Conservation (phyloP, 2,797 vertebrate genomes). For the Micropoecilia bifurca region DNA sequence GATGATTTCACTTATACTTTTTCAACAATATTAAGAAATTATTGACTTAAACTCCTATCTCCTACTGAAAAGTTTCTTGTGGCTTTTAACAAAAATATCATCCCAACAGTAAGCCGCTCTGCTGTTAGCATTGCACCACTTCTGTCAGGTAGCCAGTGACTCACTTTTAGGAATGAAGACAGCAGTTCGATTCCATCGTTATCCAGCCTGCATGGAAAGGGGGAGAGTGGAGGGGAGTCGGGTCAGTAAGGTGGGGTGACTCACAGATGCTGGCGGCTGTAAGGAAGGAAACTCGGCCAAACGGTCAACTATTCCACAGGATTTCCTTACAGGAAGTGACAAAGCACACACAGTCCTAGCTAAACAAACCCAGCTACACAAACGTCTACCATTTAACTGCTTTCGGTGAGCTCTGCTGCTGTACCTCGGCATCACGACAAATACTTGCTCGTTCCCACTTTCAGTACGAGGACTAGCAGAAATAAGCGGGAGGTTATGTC, state of each 20-base stretch:
- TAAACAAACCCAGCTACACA: slow-evolving; percentile 56
- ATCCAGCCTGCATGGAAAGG: slow-evolving; percentile 85
- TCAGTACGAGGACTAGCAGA: slow-evolving; percentile 58
- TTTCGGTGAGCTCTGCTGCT: slow-evolving; percentile 17
- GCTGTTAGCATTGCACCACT: slow-evolving; percentile 33
- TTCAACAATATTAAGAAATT: too few species aligned
- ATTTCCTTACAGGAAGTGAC: slow-evolving; percentile 81
- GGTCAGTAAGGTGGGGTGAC: slow-evolving; percentile 61
- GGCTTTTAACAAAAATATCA: slow-evolving; percentile 14
- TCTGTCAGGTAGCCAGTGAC: slow-evolving; percentile 50
- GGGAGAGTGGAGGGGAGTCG: background rate
- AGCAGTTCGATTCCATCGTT: slow-evolving; percentile 94
- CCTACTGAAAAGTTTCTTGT: background rate
- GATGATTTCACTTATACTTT: too few species aligned
- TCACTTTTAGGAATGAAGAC: slow-evolving; percentile 94
- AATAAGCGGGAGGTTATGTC: slow-evolving; percentile 24
- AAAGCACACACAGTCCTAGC: slow-evolving; percentile 62
- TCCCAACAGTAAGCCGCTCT: slow-evolving; percentile 32
- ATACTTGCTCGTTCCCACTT: slow-evolving; percentile 58
- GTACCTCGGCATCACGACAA: slow-evolving; percentile 61
- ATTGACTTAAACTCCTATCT: too few species aligned
- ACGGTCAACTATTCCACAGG: slow-evolving; percentile 81
- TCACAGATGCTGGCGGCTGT: slow-evolving; percentile 57
- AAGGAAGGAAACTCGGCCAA: slow-evolving; percentile 76
- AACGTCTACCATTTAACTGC: slow-evolving; percentile 36